Evolutionary conservation across 2,113 vertebrate species (phyloP), one percentile per base, ranked within the genome.

Genomic region (Saccopteryx leptura): DNA sequence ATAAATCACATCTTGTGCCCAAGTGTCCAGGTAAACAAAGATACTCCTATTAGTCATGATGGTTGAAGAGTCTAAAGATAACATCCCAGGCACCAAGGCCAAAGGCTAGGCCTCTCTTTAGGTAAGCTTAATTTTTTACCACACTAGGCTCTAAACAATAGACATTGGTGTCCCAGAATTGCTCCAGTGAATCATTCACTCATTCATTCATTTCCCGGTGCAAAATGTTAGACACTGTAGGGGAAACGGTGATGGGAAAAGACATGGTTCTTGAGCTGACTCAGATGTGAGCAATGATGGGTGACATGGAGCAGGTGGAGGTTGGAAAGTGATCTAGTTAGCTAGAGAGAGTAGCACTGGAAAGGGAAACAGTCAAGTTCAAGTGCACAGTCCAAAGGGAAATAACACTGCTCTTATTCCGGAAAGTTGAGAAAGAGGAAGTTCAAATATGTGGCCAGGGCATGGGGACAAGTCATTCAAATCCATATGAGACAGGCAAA

Each of bases 71-170:
- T 54, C 17, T 66, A 46, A 26, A 31, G 81, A 69, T 71, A 80
- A 58, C 13, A 58, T 39, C 12, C 5, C 46, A 76, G 15, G 2
- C 58, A 24, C 68, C 88, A 93, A 75, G 13, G 26, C 48, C 75
- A 88, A 72, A 79, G 21, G 10, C 50, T 54, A 56, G 31, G 69
- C 52, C 18, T 88, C 31, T 75, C 21, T 84, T 94, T 58, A 39
- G 8, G 31, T 90, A 26, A 74, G 26, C n/a, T 76, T 71, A 85
- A 90, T 80, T 88, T 60, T 84, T 65, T 71, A 87, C 56, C 87
- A 23, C 11, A 46, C 46, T 17, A 11, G 52, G 4, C 28, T 66
- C 93, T 52, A 80, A 66, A 63, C n/a, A 93, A 52, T 33, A 68
- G 76, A 71, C 13, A 54, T 7, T 46, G 11, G 7, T 52, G 75